Evolutionary conservation across 2,797 vertebrate genomes (phyloP).

Genomic region (Mormyrops boulengeri): DNA sequence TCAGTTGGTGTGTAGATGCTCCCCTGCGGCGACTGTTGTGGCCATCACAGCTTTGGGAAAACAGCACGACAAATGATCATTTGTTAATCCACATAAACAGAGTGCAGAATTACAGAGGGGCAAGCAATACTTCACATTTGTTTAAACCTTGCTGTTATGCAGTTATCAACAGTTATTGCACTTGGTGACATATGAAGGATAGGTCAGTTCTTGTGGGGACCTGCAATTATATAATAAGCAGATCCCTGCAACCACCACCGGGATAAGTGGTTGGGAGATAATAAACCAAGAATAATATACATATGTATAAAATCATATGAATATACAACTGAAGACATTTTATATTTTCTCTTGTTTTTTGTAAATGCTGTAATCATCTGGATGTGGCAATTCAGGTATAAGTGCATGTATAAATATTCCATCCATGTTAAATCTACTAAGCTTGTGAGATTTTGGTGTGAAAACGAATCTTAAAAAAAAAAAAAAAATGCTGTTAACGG

Average conservation of each 20-base stretch:
- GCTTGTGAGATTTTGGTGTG: background rate
- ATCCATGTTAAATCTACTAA: background rate
- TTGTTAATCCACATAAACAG: background rate
- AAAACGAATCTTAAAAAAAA: background rate
- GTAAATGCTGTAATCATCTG: background rate
- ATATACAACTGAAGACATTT: background rate
- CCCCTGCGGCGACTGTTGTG: background rate
- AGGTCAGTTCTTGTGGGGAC: background rate
- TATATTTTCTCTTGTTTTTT: background rate
- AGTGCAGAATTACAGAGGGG: background rate
- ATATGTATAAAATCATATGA: background rate
- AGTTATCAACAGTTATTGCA: background rate
- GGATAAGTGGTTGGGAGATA: background rate
- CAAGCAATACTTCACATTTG: background rate
- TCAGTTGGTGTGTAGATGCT: background rate
- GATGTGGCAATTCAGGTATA: background rate
- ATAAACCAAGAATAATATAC: background rate
- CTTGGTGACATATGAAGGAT: background rate
- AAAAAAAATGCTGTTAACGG: background rate
- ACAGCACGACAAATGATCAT: background rate
- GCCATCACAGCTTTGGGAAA: background rate
- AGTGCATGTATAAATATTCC: background rate
- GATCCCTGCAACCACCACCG: background rate
- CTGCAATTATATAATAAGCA: background rate
- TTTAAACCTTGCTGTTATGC: background rate